Evolutionary conservation across 1,140 invertebrate species (phyloP).

Genomic region (Magallana angulata): DNA sequence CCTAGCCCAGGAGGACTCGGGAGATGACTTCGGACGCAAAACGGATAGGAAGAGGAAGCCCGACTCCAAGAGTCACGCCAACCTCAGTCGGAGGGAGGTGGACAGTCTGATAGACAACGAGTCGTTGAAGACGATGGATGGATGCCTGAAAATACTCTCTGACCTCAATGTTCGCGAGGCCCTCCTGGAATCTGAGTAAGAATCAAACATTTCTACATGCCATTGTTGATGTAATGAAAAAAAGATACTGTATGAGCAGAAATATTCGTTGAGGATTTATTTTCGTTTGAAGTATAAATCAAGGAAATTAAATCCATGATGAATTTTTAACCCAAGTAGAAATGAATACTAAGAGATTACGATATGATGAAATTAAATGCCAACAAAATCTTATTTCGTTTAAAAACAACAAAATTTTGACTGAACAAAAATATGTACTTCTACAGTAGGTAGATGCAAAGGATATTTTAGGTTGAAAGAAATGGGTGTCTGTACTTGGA

Average conservation of each 20-base stretch:
- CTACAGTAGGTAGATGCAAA: too few relatives aligned
- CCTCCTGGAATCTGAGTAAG: slow-evolving; percentile 75
- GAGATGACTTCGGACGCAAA: slow-evolving; percentile 31
- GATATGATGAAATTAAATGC: too few relatives aligned
- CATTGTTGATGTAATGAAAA: neutral
- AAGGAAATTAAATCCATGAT: too few relatives aligned
- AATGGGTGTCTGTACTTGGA: neutral
- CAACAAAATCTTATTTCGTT: too few relatives aligned
- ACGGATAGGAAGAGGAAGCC: slow-evolving; percentile 44
- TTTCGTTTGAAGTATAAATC: too few relatives aligned
- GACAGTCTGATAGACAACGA: slow-evolving; percentile 67
- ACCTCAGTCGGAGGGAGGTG: slow-evolving; percentile 60
- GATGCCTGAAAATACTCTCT: slow-evolving; percentile 72
- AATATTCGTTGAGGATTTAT: too few relatives aligned
- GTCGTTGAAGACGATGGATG: slow-evolving; percentile 71
- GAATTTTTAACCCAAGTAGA: too few relatives aligned
- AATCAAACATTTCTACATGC: neutral
- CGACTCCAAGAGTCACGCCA: slow-evolving; percentile 33
- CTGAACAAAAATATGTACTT: too few relatives aligned
- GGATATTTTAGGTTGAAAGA: too few relatives aligned
- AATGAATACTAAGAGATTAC: too few relatives aligned
- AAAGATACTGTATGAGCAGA: neutral
- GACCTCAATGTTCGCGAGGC: slow-evolving; percentile 70
- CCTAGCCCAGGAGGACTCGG: neutral
- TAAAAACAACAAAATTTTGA: too few relatives aligned